Evolutionary conservation across 2,888 invertebrate species (phyloP), one percentile per base, ranked within the genome.

Genomic region (Andrena praecox): DNA sequence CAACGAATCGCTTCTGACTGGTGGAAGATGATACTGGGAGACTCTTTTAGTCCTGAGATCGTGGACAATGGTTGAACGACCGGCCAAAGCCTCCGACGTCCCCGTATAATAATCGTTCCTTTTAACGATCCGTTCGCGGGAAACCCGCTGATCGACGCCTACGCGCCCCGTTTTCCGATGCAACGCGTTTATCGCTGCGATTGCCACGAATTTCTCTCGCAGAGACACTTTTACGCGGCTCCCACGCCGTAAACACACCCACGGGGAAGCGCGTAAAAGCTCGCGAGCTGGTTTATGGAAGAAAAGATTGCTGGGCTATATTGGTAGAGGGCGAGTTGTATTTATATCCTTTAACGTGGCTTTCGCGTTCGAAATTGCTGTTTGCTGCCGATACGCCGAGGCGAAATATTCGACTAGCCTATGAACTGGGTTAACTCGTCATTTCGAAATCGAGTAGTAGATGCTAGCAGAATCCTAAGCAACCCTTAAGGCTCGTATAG

Each of bases 161-260:
- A 78, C 80, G 63, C 52, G 69, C 27, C 48, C 33, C 48, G 31
- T 67, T 67, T 50, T 63, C 63, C 48, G 63, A 59, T 56, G 56
- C 10, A 1, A 42, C 42, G 42, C 31, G 70, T 42, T 60, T 35
- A 60, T 31, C 20, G 33, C 7, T 10, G 48, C 48, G 33, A 29
- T 69, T 79, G 63, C 6, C 74, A 63, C 31, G 56, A 74, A 48
- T 64, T 59, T 24, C 48, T 54, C 56, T 64, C 12, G 31, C 7
- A 29, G 56, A 20, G 27, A 10, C 5, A 66, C 16, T 52, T 52
- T 33, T 48, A 12, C 27, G 20, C 56, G 27, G 24, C 27, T n/a
- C 4, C n/a, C 59, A n/a, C 4, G 20, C 35, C 59, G 10, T 66
- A 60, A 64, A 66, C 74, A 27, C 52, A n/a, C 2, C 31, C 68